These are phyloP conservation scores for Cheracebus regulus DNA, from an alignment of 2,797 vertebrate species.

Conservation along the genomic window DNA sequence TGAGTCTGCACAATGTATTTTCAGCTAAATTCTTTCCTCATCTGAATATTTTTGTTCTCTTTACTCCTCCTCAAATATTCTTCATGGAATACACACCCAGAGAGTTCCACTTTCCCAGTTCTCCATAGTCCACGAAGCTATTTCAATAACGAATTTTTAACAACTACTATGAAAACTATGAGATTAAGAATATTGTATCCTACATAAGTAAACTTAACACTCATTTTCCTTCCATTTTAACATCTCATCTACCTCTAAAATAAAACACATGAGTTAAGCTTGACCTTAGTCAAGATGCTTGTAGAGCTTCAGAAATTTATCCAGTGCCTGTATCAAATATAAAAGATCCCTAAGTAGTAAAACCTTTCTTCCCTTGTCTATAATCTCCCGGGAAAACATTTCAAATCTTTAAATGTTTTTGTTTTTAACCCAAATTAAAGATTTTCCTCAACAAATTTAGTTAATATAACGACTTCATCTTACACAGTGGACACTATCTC, in stretches of 20 bases:
- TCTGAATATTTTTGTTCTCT: constrained; percentile 31
- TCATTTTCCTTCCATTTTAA: constrained; percentile 54
- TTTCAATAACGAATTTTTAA: constrained; percentile 1
- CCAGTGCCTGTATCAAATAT: neutral
- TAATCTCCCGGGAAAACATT: neutral
- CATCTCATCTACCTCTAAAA: constrained; percentile 45
- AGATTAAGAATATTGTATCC: neutral
- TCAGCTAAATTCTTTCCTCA: constrained; percentile 28
- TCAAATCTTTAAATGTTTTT: neutral
- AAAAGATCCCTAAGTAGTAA: neutral
- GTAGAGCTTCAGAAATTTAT: neutral
- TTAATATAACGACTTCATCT: constrained; percentile 33
- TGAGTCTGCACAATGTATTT: neutral
- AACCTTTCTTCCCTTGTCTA: neutral
- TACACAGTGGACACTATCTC: constrained; percentile 46
- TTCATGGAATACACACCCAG: neutral
- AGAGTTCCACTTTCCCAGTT: neutral
- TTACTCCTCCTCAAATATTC: neutral
- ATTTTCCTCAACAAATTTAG: neutral
- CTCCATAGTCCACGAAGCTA: neutral
- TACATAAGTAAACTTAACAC: constrained; percentile 27
- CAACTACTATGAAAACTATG: neutral
- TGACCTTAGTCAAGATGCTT: neutral
- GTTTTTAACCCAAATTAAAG: constrained; percentile 27
- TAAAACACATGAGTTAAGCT: constrained; percentile 7